Conservation (phyloP, 2,797 vertebrate species). For the Leptodactylus fallax region DNA sequence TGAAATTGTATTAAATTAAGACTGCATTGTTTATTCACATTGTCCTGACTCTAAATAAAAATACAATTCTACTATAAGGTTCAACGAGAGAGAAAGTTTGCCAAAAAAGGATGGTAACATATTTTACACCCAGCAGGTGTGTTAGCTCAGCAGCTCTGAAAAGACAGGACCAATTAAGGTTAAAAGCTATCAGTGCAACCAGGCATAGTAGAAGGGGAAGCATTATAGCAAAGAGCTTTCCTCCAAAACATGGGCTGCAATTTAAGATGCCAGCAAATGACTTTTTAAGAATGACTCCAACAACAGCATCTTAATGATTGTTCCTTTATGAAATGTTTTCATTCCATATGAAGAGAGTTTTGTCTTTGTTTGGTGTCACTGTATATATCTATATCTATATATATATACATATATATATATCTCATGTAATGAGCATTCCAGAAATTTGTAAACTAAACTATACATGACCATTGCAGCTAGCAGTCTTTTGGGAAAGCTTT, state of each 20-base stretch:
- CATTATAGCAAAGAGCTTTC: conserved; percentile 7
- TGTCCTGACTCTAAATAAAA: conserved; percentile 29
- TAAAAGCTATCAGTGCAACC: conserved; percentile 54
- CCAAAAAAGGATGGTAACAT: conserved; percentile 56
- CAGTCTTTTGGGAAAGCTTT: no score
- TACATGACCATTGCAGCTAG: no score
- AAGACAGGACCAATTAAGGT: conserved; percentile 58
- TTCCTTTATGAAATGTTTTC: neutral
- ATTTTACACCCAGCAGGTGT: conserved; percentile 65
- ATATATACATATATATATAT: no score
- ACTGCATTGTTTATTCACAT: conserved; percentile 8
- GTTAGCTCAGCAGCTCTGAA: conserved; percentile 26
- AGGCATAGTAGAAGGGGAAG: conserved; percentile 24
- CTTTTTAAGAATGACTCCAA: neutral
- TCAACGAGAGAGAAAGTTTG: conserved; percentile 47
- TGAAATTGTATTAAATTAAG: neutral
- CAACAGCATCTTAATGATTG: neutral
- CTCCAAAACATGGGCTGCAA: conserved; percentile 7
- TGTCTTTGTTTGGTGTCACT: neutral
- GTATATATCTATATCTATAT: no score
- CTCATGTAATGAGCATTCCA: no score
- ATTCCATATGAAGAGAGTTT: neutral
- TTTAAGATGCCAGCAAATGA: neutral
- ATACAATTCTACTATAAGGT: conserved; percentile 39
- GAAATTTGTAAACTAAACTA: no score